Conservation (phyloP, 2,797 vertebrate species). For the Tachyglossus aculeatus region DNA sequence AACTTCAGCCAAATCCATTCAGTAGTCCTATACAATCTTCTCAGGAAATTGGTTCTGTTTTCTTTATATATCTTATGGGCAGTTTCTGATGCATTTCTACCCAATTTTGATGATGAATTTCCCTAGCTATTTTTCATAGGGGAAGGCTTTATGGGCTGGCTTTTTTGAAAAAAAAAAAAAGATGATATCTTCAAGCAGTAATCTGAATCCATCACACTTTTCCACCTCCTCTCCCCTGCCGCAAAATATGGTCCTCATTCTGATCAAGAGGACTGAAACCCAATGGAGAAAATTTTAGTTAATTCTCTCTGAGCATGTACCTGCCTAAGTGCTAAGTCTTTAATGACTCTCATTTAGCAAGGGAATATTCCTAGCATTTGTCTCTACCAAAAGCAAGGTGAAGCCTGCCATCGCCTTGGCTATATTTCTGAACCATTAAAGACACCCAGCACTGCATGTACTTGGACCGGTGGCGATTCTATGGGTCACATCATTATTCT, state of each 20-base stretch:
- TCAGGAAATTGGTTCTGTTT: constrained; percentile 53
- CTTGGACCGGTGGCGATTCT: not conserved
- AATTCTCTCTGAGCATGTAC: constrained; percentile 4
- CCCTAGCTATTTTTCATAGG: constrained; percentile 32
- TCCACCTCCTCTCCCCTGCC: too few relatives aligned
- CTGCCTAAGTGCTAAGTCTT: constrained; percentile 12
- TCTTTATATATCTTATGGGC: constrained; percentile 18
- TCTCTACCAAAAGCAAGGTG: constrained; percentile 26
- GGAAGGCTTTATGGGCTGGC: constrained; percentile 15
- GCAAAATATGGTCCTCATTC: not conserved
- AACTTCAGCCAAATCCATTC: constrained; percentile 33
- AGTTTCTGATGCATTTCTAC: constrained; percentile 24
- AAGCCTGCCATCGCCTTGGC: constrained; percentile 14
- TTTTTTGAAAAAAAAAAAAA: constrained; percentile 13
- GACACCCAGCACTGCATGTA: not conserved
- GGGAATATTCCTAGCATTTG: constrained; percentile 30
- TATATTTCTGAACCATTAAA: constrained; percentile 32
- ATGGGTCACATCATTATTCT: constrained; percentile 23
- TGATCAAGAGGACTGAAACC: constrained; percentile 19
- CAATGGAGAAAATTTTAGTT: constrained; percentile 16
- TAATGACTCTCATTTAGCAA: constrained; percentile 20
- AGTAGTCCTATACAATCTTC: constrained; percentile 37
- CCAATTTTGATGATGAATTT: constrained; percentile 38
- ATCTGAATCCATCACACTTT: constrained; percentile 30
- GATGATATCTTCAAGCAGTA: constrained; percentile 25